Evolutionary conservation across 2,797 vertebrate genomes (phyloP).

Genomic region (Mallotus villosus): DNA sequence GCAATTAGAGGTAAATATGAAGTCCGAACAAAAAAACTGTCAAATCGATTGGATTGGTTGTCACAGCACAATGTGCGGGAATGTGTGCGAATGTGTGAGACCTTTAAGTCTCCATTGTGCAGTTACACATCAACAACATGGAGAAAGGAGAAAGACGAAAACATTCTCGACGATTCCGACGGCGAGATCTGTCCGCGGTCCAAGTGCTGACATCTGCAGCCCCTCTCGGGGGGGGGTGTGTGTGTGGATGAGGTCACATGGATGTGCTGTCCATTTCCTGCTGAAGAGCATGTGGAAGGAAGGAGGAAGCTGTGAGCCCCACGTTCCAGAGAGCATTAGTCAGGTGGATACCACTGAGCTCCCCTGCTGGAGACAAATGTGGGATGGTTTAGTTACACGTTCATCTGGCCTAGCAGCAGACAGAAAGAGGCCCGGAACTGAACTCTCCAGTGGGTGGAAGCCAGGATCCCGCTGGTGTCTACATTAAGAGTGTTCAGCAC

Average conservation of each 20-base stretch:
- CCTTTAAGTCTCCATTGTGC: too few species aligned
- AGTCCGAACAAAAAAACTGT: not conserved
- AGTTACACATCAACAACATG: too few species aligned
- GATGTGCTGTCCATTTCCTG: conserved; percentile 52
- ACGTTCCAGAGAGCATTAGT: conserved; percentile 34
- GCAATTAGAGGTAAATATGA: conserved; percentile 1
- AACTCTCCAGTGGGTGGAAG: conserved; percentile 43
- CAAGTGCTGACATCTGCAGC: not conserved
- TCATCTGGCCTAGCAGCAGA: conserved; percentile 58
- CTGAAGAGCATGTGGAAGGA: conserved; percentile 60
- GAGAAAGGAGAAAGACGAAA: too few species aligned
- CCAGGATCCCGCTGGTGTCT: conserved; percentile 33
- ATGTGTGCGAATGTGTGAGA: too few species aligned
- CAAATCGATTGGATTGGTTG: too few species aligned
- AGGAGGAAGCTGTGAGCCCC: conserved; percentile 55
- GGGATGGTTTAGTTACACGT: conserved; percentile 57
- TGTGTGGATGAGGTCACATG: conserved; percentile 54
- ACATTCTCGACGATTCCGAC: not conserved
- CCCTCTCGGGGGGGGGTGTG: not conserved
- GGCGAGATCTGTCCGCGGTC: not conserved
- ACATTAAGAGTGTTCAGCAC: conserved; percentile 35
- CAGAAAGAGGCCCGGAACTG: conserved; percentile 20
- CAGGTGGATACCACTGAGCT: conserved; percentile 60
- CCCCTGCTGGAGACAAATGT: conserved; percentile 68
- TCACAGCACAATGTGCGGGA: too few species aligned